Evolutionary conservation across 35 echinoderm and acorn worm species (phyloP), one percentile per base, ranked within the genome.

Genomic region (Amphiura filiformis): DNA sequence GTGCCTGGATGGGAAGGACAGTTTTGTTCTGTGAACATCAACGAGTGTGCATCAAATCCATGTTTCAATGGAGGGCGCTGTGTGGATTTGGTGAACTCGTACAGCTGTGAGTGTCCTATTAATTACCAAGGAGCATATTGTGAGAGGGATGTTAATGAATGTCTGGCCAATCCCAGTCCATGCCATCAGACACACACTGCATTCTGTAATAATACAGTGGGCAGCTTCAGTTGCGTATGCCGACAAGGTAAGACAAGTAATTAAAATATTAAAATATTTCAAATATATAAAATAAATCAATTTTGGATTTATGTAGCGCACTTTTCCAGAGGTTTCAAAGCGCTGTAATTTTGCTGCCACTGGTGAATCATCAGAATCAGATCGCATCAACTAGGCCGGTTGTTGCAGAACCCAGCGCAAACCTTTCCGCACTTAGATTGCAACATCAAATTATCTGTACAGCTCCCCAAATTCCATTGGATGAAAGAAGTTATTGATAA

Each of bases 121-220:
- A 97, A 97, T 82, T 97, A 83, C 78, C 83, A 86, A 18, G 94
- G 94, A 26, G 17, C 30, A 14, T 70, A 82, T 28, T 97, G 94
- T 78, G 83, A 92, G n/a, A 36, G 80, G 23, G 94, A 97, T 35
- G 87, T 93, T 38, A 84, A 97, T 84, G 94, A 97, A 39, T 97
- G 94, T 56, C 77, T 79, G 20, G n/a, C 35, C 22, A 38, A 30
- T 30, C 79, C 85, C 0, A 86, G 90, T 32, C 89, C 78, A 44
- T 98, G 96, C 38, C 39, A 92, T 80, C 75, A 86, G 39, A 65
- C 65, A 0, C 92, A 87, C 22, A 98, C 96, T 0, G 37, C 36
- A 36, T 76, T 86, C 26, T 98, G 96, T 88, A 82, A 91, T 30
- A 98, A 98, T 39, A 94, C 92, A 20, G 87, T 89, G 37, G 96